Base-by-base conservation (phyloP, 2,113 vertebrate genomes). In the Osmerus eperlanus region DNA sequence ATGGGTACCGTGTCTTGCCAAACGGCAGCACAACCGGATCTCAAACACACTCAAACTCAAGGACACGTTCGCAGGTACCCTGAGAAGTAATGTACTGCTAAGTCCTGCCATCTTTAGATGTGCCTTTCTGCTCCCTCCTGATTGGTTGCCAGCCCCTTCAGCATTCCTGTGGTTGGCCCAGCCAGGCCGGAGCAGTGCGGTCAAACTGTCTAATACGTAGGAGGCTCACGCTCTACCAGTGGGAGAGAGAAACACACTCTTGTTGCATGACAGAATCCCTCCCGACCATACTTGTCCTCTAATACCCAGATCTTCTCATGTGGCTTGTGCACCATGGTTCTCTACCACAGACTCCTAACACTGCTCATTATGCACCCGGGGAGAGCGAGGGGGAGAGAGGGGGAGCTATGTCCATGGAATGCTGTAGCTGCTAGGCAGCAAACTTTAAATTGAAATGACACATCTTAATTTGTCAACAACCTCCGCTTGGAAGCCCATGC, bases 251-350 rank as follows among this genome's bases (percentile, higher is more conserved):
- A 92, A 91, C 84, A 86, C 85, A 84, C 87, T 91, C 89, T 90
- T 89, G 91, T 91, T 90, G 91, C 91, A 91, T 91, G 92, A 92
- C 91, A 91, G 89, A 91, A 90, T 92, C 91, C 87, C 89, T 92
- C 90, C 91, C 89, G 90, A 91, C 89, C 89, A 90, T 90, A 81
- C 92, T 92, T 93, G 91, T 93, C 92, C 92, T 93, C 92, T 93
- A 93, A 93, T 93, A 92, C 92, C 89, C 86, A 86, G 76, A 69
- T 36, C 67, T 81, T 87, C 92, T 93, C 71, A 92, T 90, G 92
- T 93, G 92, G 92, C 84, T 89, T 90, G 85, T 90, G 87, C 84
- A 89, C 89, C 87, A 92, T 90, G 90, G 90, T 87, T 87, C 91
- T 87, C 88, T 83, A 93, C 92, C 92, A 83, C 92, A 90, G 74